These are phyloP conservation scores for Elysia crispata DNA, from an alignment of 2,888 invertebrate species.

Conservation along the genomic window DNA sequence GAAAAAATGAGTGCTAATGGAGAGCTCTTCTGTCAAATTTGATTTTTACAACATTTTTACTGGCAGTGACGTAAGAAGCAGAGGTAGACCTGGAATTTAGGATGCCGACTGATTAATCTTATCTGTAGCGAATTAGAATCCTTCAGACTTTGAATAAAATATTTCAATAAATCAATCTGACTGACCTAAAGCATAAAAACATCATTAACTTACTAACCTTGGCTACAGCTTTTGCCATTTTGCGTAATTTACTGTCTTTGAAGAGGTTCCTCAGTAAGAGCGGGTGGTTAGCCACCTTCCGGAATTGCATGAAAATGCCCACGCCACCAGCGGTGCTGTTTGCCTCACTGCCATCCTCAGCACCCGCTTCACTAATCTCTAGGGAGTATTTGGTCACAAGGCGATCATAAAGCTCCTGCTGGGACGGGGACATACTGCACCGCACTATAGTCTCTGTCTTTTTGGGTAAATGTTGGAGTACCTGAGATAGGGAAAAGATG, in stretches of 20 bases:
- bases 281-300: slow-evolving; percentile 96
- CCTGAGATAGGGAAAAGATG: slow-evolving; percentile 60
- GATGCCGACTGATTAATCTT: too few relatives aligned
- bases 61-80: too few relatives aligned
- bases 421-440: slow-evolving; percentile 85
- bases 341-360: slow-evolving; percentile 24
- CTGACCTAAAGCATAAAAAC: not conserved
- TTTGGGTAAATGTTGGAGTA: slow-evolving; percentile 85
- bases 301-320: slow-evolving; percentile 86
- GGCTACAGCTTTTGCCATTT: slow-evolving; percentile 82
- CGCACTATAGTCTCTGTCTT: slow-evolving; percentile 86
- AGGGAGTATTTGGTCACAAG: slow-evolving; percentile 80
- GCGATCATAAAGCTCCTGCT: slow-evolving; percentile 86
- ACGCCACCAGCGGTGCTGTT: slow-evolving; percentile 56
- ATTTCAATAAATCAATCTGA: not conserved
- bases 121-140: too few relatives aligned
- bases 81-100: too few relatives aligned
- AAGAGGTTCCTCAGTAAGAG: slow-evolving; percentile 86
- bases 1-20: too few relatives aligned
- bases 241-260: slow-evolving; percentile 81
- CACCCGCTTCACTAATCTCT: slow-evolving; percentile 53
- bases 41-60: too few relatives aligned
- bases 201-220: slow-evolving; percentile 18
- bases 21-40: too few relatives aligned
- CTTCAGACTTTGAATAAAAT: too few relatives aligned